These are phyloP conservation scores for Spodoptera littoralis DNA, from an alignment of 2,888 invertebrate genomes.

Conservation along the genomic window DNA sequence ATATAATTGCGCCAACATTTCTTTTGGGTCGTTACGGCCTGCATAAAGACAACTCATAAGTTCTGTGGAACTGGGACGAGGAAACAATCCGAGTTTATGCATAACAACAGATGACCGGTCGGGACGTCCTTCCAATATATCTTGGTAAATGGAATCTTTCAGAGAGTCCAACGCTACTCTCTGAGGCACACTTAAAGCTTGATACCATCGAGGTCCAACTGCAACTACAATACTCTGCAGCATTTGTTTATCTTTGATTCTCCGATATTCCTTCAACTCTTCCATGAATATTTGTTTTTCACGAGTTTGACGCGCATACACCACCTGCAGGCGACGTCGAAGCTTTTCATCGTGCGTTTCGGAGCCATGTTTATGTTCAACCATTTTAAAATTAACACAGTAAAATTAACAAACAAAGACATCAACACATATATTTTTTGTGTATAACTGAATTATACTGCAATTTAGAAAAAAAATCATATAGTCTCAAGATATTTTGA, in stretches of 20 bases:
- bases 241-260: constrained; percentile 59
- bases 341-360: constrained; percentile 65
- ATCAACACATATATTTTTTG: constrained; percentile 21
- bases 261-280: constrained; percentile 74
- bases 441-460: constrained; percentile 49
- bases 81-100: constrained; percentile 71
- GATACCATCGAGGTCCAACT: constrained; percentile 82
- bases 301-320: constrained; percentile 71
- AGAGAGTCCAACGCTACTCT: constrained; percentile 72
- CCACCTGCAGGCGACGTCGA: constrained; percentile 67
- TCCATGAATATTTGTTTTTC: constrained; percentile 78
- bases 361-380: constrained; percentile 58
- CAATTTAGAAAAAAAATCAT: constrained; percentile 66
- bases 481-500: constrained; percentile 16
- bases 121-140: constrained; percentile 78
- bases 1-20: constrained; percentile 80
- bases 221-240: constrained; percentile 58
- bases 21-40: constrained; percentile 76
- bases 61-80: constrained; percentile 68
- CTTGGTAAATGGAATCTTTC: constrained; percentile 74
- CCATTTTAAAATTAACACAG: constrained; percentile 57
- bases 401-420: not conserved
- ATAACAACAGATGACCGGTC: constrained; percentile 67
- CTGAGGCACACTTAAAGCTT: constrained; percentile 79
- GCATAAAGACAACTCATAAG: constrained; percentile 74